Conservation (phyloP, 2,113 vertebrate genomes). For the Okapia johnstoni region DNA sequence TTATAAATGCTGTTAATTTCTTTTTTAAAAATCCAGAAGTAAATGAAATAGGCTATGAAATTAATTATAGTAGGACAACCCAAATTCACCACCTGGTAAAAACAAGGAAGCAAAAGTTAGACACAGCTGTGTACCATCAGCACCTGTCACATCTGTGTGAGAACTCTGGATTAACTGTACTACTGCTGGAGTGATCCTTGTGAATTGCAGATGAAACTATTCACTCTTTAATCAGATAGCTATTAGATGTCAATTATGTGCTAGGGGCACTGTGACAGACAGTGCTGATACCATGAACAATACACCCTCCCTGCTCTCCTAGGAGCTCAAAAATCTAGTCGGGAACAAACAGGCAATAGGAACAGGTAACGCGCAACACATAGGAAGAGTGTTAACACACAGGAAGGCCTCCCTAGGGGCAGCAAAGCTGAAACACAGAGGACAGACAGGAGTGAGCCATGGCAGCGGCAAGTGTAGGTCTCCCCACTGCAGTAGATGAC, state of each 20-base stretch:
- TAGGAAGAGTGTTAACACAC: neutral
- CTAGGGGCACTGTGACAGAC: neutral
- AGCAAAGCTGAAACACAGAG: neutral
- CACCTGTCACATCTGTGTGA: neutral
- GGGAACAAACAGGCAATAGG: neutral
- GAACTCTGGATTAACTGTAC: neutral
- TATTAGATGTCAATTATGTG: neutral
- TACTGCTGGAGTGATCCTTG: neutral
- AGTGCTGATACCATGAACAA: neutral
- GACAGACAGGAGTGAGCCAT: neutral
- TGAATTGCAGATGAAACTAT: neutral
- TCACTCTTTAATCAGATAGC: neutral
- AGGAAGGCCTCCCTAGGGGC: neutral
- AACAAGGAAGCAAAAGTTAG: neutral
- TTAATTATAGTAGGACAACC: neutral
- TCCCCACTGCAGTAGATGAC: neutral
- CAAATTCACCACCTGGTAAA: neutral
- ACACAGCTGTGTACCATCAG: fast-evolving
- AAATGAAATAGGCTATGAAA: neutral
- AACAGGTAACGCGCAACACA: neutral
- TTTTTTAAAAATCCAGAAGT: neutral
- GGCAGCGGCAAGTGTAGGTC: neutral
- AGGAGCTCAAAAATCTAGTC: neutral
- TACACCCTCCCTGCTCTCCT: neutral
- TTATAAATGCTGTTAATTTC: neutral